Base-by-base conservation (phyloP, 2,113 vertebrate genomes). In the Opisthocomus hoazin region DNA sequence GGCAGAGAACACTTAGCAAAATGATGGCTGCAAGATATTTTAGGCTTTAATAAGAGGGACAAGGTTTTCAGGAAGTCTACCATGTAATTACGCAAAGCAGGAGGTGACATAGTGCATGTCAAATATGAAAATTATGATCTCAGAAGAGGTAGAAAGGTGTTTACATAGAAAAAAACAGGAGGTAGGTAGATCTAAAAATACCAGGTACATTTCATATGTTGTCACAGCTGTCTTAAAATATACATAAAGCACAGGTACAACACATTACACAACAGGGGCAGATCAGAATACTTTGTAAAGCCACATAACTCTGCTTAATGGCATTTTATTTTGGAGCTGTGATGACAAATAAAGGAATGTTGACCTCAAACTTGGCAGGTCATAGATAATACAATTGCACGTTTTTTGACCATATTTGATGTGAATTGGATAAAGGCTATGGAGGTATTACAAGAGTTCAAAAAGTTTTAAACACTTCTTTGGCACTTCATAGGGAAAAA, bases 101-200 rank as follows among this genome's bases (percentile, higher is more conserved):
- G 79, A 93, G 84, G 89, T 88, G 73, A 94, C 74, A 95, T 75
- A 12, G 30, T 92, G 84, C 88, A 94, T 88, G 77, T 96, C 87
- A 97, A 96, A 97, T 95, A 95, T 53, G 89, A 96, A 98, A 97
- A 97, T 96, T 95, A 84, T 71, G 89, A 41, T 89, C 84, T 96
- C 87, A 75, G 82, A 94, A 84, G 56, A 80, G 71, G 75, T 41
- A 94, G 56, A 69, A 95, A 50, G 10, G 12, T 66, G 37, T 84
- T 97, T 86, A 80, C 75, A 83, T 34, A 78, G 45, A 80, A 83
- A 45, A 94, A 96, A 95, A 75, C 15, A 82, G 77, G 51, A 88
- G 30, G 56, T 32, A 73, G 21, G 29, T 54, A 65, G 58, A 78
- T 24, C 21, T 80, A 93, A 95, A 96, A 87, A 94, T 87, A 86